A percentile compares a stretch with the other conserved stretches of the same genome.
Conservation (phyloP, 2,888 invertebrate species). For the Amiota communis region DNA sequence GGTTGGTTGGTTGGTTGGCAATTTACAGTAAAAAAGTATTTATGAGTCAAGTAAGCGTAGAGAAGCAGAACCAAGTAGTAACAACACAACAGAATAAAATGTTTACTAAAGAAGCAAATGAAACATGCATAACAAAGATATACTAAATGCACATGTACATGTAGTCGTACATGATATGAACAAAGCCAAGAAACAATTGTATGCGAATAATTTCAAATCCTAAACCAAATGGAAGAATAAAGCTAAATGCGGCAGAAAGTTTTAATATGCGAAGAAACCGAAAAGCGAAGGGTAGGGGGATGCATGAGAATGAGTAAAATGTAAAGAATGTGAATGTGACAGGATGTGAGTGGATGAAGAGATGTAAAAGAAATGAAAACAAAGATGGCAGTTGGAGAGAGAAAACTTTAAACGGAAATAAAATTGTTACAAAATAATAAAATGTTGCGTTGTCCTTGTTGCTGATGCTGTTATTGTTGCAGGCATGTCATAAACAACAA, state of each 20-base stretch:
- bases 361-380: constrained; percentile 38
- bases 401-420: constrained; percentile 58
- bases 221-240: constrained; percentile 31
- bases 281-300: background rate
- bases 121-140: background rate
- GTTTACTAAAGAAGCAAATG: background rate
- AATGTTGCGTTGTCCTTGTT: constrained; percentile 45
- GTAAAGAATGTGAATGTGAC: too few relatives aligned
- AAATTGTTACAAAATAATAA: constrained; percentile 63
- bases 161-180: background rate
- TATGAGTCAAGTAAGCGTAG: constrained; percentile 7
- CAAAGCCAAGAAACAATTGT: constrained; percentile 24
- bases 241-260: constrained; percentile 33
- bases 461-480: constrained; percentile 41
- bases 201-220: constrained; percentile 26
- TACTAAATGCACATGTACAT: background rate
- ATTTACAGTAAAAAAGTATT: constrained; percentile 14
- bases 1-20: background rate
- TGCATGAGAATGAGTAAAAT: too few relatives aligned
- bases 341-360: too few relatives aligned
- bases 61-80: background rate
- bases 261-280: constrained; percentile 21
- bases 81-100: background rate
- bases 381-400: too few relatives aligned
- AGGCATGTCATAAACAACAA: constrained; percentile 26